Conservation (phyloP, 2,797 vertebrate species). For the Lepilemur ruficaudatus region DNA sequence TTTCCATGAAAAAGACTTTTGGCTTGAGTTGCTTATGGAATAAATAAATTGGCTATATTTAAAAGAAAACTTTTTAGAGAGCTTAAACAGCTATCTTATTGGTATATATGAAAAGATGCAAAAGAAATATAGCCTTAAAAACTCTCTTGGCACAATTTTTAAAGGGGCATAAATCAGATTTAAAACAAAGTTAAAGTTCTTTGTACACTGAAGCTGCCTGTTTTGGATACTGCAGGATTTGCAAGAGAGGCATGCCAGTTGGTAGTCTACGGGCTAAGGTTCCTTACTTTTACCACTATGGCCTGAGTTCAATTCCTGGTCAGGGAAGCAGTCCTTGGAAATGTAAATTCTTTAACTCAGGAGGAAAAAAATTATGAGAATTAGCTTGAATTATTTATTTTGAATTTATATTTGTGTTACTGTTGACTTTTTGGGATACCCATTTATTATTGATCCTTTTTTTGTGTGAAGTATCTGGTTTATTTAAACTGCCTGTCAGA, state of each 20-base stretch:
- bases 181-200: neutral
- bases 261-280: no score
- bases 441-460: neutral
- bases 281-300: no score
- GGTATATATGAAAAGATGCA: neutral
- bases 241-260: neutral
- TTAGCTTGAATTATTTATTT: neutral
- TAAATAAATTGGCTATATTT: neutral
- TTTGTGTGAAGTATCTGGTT: neutral
- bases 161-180: neutral
- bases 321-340: neutral
- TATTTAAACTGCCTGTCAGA: neutral
- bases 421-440: neutral
- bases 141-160: neutral
- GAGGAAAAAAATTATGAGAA: neutral
- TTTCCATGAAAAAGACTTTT: neutral
- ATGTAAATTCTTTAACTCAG: neutral
- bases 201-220: neutral
- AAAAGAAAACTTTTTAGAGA: neutral
- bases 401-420: neutral
- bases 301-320: neutral
- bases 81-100: neutral
- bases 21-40: neutral
- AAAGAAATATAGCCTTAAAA: neutral
- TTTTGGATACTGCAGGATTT: neutral